Base-by-base conservation (phyloP, 2,113 vertebrate genomes). In the Procavia capensis region DNA sequence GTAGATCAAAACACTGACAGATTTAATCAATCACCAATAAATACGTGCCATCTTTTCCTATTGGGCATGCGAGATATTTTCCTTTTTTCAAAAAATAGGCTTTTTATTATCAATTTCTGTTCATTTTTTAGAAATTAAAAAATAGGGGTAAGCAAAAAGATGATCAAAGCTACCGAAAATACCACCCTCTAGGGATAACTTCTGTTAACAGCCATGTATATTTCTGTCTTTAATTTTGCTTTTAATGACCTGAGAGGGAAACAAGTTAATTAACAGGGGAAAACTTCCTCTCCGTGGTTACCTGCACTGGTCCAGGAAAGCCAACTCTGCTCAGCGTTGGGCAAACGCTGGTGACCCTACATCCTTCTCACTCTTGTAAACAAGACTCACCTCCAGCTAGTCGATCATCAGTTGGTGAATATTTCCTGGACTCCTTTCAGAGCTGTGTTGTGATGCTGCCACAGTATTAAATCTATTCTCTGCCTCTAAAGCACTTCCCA, bases 1-100 rank as follows among this genome's bases (percentile, higher is more conserved):
- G 10, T 47, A 66, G 93, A 72, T 96, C 93, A 82, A 91, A 89
- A 91, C 3, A 68, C 86, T 97, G 95, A 96, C 95, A 95, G 96
- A 94, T 94, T 78, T 84, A 72, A 91, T 91, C 94, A 76, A 57
- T 95, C 90, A 82, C 8, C 64, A 80, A 75, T 85, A 97, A 90
- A 70, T 47, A 75, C 7, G n/a, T 20, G 79, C 57, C 81, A 86
- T 91, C 68, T 57, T 34, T 94, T 83, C 75, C 57, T 43, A n/a
- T 16, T 61, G 74, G 36, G 19, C 68, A 68, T 54, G 34, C 0
- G 25, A 82, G 72, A 74, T 24, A 80, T 43, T 79, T 88, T 22
- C 19, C 80, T 95, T 76, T 92, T 83, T 22, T 59, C 57, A 81
- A 68, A 41, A 92, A 31, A 66, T 4, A 3, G 14, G 7, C 17